Conservation (phyloP, 1,140 invertebrate genomes). For the Antheraea pernyi region DNA sequence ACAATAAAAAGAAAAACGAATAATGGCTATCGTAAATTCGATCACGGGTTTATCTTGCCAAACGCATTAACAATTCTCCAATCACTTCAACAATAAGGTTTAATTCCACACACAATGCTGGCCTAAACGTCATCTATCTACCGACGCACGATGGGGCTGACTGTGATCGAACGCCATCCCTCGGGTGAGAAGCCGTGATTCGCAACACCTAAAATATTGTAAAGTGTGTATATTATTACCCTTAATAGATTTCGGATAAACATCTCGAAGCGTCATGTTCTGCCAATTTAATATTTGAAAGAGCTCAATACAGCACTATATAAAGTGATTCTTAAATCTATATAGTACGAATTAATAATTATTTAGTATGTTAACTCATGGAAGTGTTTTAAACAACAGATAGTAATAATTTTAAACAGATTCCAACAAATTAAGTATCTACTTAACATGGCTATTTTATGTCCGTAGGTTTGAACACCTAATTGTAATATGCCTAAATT, state of each 20-base stretch:
- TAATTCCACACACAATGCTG: conserved; percentile 34
- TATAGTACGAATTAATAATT: too few species aligned
- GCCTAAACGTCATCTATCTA: neutral
- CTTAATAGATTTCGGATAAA: neutral
- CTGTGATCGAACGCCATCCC: conserved; percentile 33
- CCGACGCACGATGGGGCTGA: neutral
- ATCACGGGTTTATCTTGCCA: neutral
- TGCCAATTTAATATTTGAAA: neutral
- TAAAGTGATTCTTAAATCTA: too few species aligned
- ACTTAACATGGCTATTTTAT: too few species aligned
- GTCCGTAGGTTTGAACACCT: too few species aligned
- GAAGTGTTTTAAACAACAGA: too few species aligned
- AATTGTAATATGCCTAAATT: too few species aligned
- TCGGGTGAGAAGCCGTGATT: conserved; percentile 15
- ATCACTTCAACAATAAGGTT: conserved; percentile 28
- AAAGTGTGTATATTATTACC: neutral
- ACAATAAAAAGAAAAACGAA: neutral
- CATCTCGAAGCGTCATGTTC: neutral
- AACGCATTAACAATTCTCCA: neutral
- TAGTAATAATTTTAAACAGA: too few species aligned
- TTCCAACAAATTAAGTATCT: too few species aligned
- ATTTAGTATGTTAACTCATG: too few species aligned
- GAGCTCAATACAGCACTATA: neutral
- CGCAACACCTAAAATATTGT: neutral
- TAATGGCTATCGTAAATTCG: neutral